Conservation (phyloP, 2,888 invertebrate species). For the Aleiodes alternator region DNA sequence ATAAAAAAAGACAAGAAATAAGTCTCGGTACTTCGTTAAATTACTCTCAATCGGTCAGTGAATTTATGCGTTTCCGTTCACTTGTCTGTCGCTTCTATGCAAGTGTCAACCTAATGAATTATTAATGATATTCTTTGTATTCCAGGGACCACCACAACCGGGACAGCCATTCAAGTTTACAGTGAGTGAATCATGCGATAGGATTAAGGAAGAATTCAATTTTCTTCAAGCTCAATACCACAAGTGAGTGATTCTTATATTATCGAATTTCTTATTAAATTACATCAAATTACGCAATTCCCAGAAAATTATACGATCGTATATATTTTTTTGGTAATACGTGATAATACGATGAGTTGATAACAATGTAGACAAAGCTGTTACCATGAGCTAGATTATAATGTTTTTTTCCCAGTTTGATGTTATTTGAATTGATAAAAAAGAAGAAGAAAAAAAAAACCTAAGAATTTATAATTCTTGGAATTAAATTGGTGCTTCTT, state of each 20-base stretch:
- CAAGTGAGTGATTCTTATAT: constrained; percentile 83
- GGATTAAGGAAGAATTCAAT: constrained; percentile 97
- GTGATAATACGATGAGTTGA: constrained; percentile 4
- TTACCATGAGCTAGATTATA: constrained; percentile 25
- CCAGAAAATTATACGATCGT: not conserved
- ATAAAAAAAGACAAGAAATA: not conserved
- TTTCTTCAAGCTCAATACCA: constrained; percentile 97
- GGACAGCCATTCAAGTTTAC: constrained; percentile 96
- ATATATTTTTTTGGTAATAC: not conserved
- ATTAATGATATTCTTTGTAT: constrained; percentile 51
- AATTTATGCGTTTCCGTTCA: not conserved
- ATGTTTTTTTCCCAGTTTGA: not conserved
- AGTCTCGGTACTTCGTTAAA: not conserved
- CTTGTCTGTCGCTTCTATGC: too few species aligned
- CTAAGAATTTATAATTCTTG: constrained; percentile 22
- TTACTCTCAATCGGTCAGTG: not conserved
- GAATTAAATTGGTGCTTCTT: too few species aligned
- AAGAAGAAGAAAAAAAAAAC: too few species aligned
- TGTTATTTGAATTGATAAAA: too few species aligned
- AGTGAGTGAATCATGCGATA: constrained; percentile 93
- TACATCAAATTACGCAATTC: too few species aligned
- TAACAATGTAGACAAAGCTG: not conserved
- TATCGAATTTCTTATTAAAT: not conserved
- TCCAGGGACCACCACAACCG: constrained; percentile 90
- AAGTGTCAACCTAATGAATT: too few species aligned